Conservation (phyloP, 1,140 invertebrate species). For the Liolophura sinensis region DNA sequence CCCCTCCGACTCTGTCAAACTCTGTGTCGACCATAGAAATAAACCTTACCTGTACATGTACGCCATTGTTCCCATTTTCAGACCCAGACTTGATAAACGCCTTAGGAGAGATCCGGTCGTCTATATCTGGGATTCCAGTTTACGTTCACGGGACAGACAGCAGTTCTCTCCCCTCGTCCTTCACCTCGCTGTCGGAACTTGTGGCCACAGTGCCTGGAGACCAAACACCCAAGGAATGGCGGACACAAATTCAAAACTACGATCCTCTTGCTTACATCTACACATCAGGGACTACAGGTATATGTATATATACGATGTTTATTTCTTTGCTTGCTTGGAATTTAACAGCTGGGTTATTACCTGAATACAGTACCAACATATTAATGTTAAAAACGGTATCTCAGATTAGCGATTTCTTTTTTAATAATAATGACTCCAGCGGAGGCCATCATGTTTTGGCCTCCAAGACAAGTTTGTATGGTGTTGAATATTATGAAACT, state of each 20-base stretch:
- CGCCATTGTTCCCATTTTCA: conserved; percentile 5
- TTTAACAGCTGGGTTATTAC: too few species aligned
- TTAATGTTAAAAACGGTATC: too few species aligned
- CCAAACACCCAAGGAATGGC: conserved; percentile 15
- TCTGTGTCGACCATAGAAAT: neutral
- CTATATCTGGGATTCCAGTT: conserved; percentile 28
- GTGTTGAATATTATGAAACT: too few species aligned
- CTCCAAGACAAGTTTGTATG: too few species aligned
- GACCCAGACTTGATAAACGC: conserved; percentile 30
- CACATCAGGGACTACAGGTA: conserved; percentile 45
- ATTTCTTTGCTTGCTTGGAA: too few species aligned
- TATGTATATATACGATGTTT: too few species aligned
- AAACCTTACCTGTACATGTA: neutral
- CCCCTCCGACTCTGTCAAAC: too few species aligned
- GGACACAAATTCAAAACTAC: conserved; percentile 9
- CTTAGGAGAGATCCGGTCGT: conserved; percentile 23
- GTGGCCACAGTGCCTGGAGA: conserved; percentile 18
- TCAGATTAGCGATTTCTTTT: too few species aligned
- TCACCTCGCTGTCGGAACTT: conserved; percentile 26
- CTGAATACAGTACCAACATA: too few species aligned
- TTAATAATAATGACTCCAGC: too few species aligned
- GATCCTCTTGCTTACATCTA: conserved; percentile 34
- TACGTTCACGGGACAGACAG: conserved; percentile 25
- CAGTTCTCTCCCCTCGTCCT: conserved; percentile 8
- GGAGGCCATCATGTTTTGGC: too few species aligned